phyloP scores from a whole-genome alignment of 1,140 invertebrate genomes.

The Heliconius hewitsoni region DNA sequence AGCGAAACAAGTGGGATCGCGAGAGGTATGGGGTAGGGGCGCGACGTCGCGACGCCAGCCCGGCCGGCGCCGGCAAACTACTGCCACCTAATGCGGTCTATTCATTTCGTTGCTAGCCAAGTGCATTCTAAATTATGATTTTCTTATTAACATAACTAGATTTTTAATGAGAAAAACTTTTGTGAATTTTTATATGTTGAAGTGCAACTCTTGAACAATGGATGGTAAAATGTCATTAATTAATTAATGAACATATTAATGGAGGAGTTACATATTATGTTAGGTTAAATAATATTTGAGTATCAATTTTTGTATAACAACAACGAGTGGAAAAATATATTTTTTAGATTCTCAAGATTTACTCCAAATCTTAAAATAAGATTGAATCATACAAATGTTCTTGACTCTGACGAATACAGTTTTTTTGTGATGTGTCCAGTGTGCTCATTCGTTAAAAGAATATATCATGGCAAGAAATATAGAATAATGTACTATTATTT shows the following conservation, averaged over 20 bases:
- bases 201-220: not conserved
- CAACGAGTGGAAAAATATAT: not conserved
- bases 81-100: constrained; percentile 58
- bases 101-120: constrained; percentile 46
- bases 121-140: constrained; percentile 37
- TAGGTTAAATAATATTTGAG: not conserved
- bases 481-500: no score
- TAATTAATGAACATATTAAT: not conserved
- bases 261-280: not conserved
- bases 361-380: not conserved
- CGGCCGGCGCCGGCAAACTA: constrained; percentile 66
- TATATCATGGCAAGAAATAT: not conserved
- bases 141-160: constrained; percentile 23
- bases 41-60: constrained; percentile 75
- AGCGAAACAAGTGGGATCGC: constrained; percentile 26
- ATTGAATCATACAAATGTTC: not conserved
- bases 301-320: not conserved
- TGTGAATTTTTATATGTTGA: not conserved
- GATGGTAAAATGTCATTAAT: not conserved
- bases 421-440: not conserved
- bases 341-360: not conserved
- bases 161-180: constrained; percentile 14
- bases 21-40: constrained; percentile 40
- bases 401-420: not conserved
- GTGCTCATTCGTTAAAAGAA: not conserved